Conservation (phyloP, 2,888 invertebrate species). For the Metallyticus violacea region DNA sequence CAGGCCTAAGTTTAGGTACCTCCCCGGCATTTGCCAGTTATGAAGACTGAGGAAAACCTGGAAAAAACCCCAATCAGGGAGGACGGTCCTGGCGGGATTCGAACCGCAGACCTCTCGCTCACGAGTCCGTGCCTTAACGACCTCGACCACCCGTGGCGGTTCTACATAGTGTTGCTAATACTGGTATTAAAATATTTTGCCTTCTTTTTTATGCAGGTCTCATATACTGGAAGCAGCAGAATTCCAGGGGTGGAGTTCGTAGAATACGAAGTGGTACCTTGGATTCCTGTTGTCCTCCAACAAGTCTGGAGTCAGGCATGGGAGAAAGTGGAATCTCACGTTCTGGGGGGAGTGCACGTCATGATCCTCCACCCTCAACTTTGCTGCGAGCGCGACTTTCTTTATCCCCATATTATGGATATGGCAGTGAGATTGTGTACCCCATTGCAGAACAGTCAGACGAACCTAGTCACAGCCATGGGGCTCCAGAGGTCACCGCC, state of each 20-base stretch:
- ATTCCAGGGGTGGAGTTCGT: slow-evolving; percentile 23
- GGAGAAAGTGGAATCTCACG: neutral
- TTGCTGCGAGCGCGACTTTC: neutral
- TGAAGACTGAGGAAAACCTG: too few species aligned
- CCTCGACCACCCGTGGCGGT: too few species aligned
- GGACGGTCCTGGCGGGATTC: too few species aligned
- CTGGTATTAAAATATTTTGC: too few species aligned
- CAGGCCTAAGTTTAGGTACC: too few species aligned
- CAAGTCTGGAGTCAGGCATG: slow-evolving; percentile 10
- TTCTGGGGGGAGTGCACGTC: neutral
- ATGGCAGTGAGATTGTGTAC: slow-evolving; percentile 74
- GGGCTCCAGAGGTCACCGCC: slow-evolving; percentile 2
- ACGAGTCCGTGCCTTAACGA: too few species aligned
- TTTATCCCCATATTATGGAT: slow-evolving; percentile 26
- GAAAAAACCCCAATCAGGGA: too few species aligned
- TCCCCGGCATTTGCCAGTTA: too few species aligned
- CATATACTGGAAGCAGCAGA: slow-evolving; percentile 38
- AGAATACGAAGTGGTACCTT: slow-evolving; percentile 20
- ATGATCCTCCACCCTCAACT: slow-evolving; percentile 1
- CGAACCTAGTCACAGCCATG: slow-evolving; percentile 52
- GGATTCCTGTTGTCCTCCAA: slow-evolving; percentile 18
- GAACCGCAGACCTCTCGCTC: too few species aligned
- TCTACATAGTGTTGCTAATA: too few species aligned
- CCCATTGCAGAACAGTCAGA: slow-evolving; percentile 84
- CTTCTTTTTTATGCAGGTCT: slow-evolving; percentile 5